Conservation (phyloP, 1,140 invertebrate genomes). For the Solenopsis fugax region DNA sequence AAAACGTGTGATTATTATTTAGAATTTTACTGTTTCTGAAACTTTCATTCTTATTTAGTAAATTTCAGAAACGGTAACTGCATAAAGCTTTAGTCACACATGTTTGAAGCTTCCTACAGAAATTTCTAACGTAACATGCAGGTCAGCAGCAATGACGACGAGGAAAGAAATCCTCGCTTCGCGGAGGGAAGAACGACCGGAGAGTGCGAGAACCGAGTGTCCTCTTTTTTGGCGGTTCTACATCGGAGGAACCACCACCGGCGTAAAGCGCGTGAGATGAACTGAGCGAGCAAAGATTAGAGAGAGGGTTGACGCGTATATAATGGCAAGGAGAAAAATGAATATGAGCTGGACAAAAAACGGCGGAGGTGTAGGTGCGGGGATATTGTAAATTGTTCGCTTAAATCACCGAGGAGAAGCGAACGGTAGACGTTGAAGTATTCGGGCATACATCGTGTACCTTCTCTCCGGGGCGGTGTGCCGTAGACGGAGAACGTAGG, state of each 20-base stretch:
- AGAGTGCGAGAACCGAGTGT: neutral
- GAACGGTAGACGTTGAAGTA: conserved; percentile 56
- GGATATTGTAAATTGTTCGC: conserved; percentile 75
- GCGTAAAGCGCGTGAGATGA: conserved; percentile 9
- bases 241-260: neutral
- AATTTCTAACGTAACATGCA: neutral
- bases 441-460: conserved; percentile 39
- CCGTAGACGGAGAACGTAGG: conserved; percentile 7
- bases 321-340: conserved; percentile 69
- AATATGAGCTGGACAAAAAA: conserved; percentile 1
- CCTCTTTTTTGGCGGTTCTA: neutral
- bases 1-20: too few species aligned
- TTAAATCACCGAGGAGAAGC: conserved; percentile 70
- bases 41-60: too few species aligned
- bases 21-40: too few species aligned
- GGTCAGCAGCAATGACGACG: neutral
- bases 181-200: neutral
- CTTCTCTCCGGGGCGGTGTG: neutral
- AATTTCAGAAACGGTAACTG: too few species aligned
- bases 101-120: too few species aligned
- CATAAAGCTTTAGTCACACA: too few species aligned
- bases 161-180: neutral
- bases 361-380: conserved; percentile 44
- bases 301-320: conserved; percentile 34
- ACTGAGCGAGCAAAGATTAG: conserved; percentile 49